Conservation (phyloP, 2,113 vertebrate species). For the Nerophis lumbriciformis region DNA sequence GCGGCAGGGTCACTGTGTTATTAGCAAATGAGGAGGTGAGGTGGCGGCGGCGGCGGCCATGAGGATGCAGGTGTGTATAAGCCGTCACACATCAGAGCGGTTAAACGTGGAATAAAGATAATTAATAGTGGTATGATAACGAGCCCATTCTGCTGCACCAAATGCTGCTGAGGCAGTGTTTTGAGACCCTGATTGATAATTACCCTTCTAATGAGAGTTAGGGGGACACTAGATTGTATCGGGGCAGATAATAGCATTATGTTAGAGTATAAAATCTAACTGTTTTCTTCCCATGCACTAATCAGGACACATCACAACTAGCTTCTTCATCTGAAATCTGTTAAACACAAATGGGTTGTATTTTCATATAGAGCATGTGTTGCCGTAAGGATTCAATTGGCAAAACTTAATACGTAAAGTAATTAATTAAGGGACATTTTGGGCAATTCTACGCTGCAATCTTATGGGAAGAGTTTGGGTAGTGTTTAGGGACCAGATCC, state of each 20-base stretch:
- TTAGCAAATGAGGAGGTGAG: conserved; percentile 31
- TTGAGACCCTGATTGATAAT: conserved; percentile 53
- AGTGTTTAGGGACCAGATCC: no score
- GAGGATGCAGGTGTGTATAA: conserved; percentile 9
- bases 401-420: no score
- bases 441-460: no score
- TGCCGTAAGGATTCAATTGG: no score
- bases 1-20: conserved; percentile 42
- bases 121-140: conserved; percentile 41
- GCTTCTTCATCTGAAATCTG: no score
- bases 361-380: neutral
- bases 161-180: conserved; percentile 37
- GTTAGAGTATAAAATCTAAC: conserved; percentile 40
- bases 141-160: conserved; percentile 11
- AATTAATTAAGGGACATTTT: no score
- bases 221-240: conserved; percentile 35
- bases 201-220: conserved; percentile 45
- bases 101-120: conserved; percentile 30
- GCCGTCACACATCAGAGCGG: conserved; percentile 5
- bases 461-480: no score
- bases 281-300: conserved; percentile 26
- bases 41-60: no score
- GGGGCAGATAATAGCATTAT: conserved; percentile 45
- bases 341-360: no score
- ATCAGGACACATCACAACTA: conserved; percentile 12